Base-by-base conservation (phyloP, 2,113 vertebrate species). In the Centropristis striata region DNA sequence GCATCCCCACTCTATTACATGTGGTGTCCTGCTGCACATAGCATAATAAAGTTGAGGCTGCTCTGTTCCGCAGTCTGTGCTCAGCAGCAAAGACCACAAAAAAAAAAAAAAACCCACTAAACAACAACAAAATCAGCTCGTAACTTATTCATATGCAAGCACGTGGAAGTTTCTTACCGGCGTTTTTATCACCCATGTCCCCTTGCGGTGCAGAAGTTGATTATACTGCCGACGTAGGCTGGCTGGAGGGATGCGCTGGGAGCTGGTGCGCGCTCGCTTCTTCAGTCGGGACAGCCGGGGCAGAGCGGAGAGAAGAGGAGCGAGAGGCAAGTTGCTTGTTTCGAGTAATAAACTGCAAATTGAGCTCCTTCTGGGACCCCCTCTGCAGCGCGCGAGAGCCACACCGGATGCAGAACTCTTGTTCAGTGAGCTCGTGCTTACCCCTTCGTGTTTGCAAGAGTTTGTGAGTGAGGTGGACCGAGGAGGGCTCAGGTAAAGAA, bases 161-260 rank as follows among this genome's bases (percentile, higher is more conserved):
- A 77, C 46, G 51, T 77, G 72, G 47, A 81, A 59, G 68, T 88
- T 87, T 61, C 90, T 92, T 90, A 94, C 93, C 93, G 78, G 90
- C 88, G 78, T 91, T 85, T 93, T 94, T 94, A 74, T 93, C 93
- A 57, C 91, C 84, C 93, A 94, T 94, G 86, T 93, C 87, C 85
- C 77, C 75, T 68, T n/a, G 88, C 67, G 64, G 58, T 67, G 88
- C 78, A 71, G 68, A 88, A 86, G 63, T 88, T 88, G 49, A 50
- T 37, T 76, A 46, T 23, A 9, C 44, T 67, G 82, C 59, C 12
- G 78, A 60, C 55, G 63, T n/a, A 49, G 47, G 78, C 63, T 71
- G 47, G 78, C 63, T 68, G 74, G 25, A 39, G 73, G 63, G 55
- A 53, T 53, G 59, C 44, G 78, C 58, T 23, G 25, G 68, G 61